These are phyloP conservation scores for Brassicogethes aeneus DNA, from an alignment of 2,888 invertebrate species.

Conservation along the genomic window DNA sequence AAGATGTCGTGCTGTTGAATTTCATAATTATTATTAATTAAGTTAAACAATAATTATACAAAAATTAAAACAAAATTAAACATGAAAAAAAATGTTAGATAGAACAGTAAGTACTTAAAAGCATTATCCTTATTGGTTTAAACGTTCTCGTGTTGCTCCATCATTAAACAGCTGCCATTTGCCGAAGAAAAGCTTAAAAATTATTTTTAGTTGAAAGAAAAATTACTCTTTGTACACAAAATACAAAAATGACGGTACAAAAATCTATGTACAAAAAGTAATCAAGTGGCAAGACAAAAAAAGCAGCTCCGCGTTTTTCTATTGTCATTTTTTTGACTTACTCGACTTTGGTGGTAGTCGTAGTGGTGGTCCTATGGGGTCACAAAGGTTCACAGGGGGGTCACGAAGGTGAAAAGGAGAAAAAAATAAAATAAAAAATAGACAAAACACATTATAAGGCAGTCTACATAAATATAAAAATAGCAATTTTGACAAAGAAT, in stretches of 20 bases:
- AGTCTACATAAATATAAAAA: no score
- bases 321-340: constrained; percentile 25
- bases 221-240: constrained; percentile 13
- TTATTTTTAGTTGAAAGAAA: constrained; percentile 5
- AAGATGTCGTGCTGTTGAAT: no score
- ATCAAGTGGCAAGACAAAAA: not conserved
- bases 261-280: constrained; percentile 2
- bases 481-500: no score
- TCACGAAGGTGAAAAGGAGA: constrained; percentile 27
- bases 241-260: constrained; percentile 1
- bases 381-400: constrained; percentile 27
- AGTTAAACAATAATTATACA: not conserved
- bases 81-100: not conserved
- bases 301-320: constrained; percentile 3
- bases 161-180: not conserved
- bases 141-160: not conserved
- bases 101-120: not conserved
- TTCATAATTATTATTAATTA: not conserved
- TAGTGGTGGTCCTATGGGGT: constrained; percentile 32
- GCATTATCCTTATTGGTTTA: not conserved
- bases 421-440: constrained; percentile 32
- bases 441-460: not conserved
- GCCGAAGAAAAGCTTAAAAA: constrained; percentile 8
- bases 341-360: constrained; percentile 37
- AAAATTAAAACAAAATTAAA: not conserved